Evolutionary conservation across 2,113 vertebrate species (phyloP).

Genomic region (Canis aureus): DNA sequence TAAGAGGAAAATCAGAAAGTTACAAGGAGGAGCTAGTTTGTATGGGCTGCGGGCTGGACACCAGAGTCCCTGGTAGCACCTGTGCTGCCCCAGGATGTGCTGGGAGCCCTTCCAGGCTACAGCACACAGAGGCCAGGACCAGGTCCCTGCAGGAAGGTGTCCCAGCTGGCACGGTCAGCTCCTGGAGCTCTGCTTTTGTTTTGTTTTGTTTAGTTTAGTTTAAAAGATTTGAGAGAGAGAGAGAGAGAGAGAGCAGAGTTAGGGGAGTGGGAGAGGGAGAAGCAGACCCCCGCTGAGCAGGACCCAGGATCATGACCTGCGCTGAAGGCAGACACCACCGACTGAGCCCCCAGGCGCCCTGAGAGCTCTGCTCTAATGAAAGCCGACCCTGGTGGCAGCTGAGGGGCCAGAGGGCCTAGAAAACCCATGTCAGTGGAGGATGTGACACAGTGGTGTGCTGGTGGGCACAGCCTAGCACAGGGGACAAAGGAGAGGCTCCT

Average conservation of each 20-base stretch:
- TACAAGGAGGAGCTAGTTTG: background rate
- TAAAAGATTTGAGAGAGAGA: background rate
- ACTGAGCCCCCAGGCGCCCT: background rate
- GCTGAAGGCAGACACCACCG: fast-evolving
- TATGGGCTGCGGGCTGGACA: background rate
- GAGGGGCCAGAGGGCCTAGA: background rate
- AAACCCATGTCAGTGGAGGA: background rate
- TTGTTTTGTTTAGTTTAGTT: background rate
- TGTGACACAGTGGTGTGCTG: fast-evolving
- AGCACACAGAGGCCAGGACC: background rate
- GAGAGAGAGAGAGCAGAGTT: background rate
- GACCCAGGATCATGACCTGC: background rate
- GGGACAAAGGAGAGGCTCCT: background rate
- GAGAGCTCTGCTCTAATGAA: background rate
- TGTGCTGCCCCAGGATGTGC: too few relatives aligned
- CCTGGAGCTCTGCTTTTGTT: background rate
- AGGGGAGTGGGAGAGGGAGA: background rate
- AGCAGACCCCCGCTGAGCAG: background rate
- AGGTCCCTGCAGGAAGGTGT: background rate
- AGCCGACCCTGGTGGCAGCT: background rate
- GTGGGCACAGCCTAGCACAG: background rate
- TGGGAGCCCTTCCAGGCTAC: background rate
- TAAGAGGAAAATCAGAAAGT: background rate
- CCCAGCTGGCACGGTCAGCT: fast-evolving
- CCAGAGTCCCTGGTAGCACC: background rate